Evolutionary conservation across 2,797 vertebrate species (phyloP).

Genomic region (Denticeps clupeoides): DNA sequence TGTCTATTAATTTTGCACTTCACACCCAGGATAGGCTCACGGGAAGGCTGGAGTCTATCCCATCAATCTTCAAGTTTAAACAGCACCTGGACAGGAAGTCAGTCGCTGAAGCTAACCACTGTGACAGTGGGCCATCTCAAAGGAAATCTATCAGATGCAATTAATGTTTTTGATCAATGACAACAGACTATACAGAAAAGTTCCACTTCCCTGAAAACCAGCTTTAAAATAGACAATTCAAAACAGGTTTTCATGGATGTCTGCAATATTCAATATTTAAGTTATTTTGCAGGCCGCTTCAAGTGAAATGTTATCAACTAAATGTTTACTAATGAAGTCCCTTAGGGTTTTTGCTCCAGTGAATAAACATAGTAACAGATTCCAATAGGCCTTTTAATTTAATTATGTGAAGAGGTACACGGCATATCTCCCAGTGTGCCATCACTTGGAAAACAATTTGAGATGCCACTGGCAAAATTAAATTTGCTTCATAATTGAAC

Average conservation of each 20-base stretch:
- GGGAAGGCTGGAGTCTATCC: no score
- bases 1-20: no score
- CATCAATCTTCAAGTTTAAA: no score
- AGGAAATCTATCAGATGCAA: constrained; percentile 5
- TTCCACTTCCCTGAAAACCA: constrained; percentile 14
- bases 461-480: no score
- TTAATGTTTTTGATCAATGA: constrained; percentile 9
- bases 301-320: constrained; percentile 2
- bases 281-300: constrained; percentile 3
- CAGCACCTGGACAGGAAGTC: no score
- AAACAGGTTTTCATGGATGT: constrained; percentile 2
- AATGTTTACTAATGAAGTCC: constrained; percentile 19
- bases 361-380: background rate
- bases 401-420: background rate
- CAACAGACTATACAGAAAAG: constrained; percentile 7
- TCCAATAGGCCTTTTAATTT: constrained; percentile 5
- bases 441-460: no score
- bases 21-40: no score
- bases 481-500: no score
- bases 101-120: no score
- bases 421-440: background rate
- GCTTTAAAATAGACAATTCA: constrained; percentile 16
- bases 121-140: no score
- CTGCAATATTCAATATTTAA: constrained; percentile 11
- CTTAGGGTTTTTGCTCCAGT: background rate